Conservation (phyloP, 1,140 invertebrate genomes). For the Amyelois transitella region DNA sequence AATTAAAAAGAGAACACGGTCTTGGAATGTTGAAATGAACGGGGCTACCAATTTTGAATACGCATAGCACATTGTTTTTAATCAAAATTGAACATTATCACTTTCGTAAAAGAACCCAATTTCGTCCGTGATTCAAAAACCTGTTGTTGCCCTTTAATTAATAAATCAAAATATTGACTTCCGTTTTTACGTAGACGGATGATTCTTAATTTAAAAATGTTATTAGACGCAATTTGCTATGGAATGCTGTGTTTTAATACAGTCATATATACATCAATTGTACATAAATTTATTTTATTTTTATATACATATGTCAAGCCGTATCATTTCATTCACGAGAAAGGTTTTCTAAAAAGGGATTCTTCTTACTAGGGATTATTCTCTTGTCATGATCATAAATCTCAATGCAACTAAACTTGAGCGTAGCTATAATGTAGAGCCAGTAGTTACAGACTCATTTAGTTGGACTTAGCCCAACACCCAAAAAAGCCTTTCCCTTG, state of each 20-base stretch:
- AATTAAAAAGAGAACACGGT: slow-evolving; percentile 57
- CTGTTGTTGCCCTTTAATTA: slow-evolving; percentile 11
- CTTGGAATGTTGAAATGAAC: slow-evolving; percentile 61
- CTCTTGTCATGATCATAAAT: too few species aligned
- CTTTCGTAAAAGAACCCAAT: slow-evolving; percentile 31
- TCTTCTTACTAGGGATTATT: too few species aligned
- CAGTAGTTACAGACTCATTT: too few species aligned
- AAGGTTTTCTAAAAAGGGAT: too few species aligned
- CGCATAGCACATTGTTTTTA: slow-evolving; percentile 23
- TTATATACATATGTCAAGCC: too few species aligned
- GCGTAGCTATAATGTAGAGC: too few species aligned
- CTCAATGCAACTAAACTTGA: too few species aligned
- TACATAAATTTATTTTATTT: too few species aligned
- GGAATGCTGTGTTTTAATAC: neutral
- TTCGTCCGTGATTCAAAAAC: slow-evolving; percentile 14
- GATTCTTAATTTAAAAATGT: slow-evolving; percentile 16
- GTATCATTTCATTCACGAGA: too few species aligned
- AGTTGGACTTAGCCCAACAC: too few species aligned
- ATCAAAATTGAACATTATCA: slow-evolving; percentile 37
- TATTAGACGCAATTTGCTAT: neutral
- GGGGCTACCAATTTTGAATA: slow-evolving; percentile 65
- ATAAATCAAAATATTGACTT: slow-evolving; percentile 38
- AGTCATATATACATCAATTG: too few species aligned
- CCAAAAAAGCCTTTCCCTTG: too few species aligned
- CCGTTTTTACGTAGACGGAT: slow-evolving; percentile 49